phyloP scores from a whole-genome alignment of 1,140 invertebrate species.

The Laupala kohalensis region DNA sequence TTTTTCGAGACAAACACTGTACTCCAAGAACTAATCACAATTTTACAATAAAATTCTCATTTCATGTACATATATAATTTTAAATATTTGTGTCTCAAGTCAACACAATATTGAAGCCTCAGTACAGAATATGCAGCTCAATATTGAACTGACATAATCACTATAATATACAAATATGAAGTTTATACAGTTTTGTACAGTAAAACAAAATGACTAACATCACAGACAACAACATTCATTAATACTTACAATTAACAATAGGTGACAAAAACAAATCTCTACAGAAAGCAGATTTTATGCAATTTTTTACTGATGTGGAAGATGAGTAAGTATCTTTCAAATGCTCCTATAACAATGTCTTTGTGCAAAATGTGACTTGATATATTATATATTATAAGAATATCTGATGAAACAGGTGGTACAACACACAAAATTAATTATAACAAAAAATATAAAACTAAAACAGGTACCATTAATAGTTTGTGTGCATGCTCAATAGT shows the following conservation, averaged over 20 bases:
- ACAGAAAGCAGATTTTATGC: neutral
- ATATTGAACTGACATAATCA: neutral
- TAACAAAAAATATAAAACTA: slow-evolving; percentile 3
- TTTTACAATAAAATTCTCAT: neutral
- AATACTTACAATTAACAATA: slow-evolving; percentile 6
- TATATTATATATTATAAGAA: neutral
- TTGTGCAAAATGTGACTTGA: neutral
- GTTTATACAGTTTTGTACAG: slow-evolving; percentile 11
- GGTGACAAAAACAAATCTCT: neutral
- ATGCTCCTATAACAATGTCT: neutral
- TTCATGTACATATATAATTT: neutral
- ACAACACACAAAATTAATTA: slow-evolving; percentile 3
- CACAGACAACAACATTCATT: slow-evolving; percentile 12
- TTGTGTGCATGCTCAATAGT: slow-evolving; percentile 3
- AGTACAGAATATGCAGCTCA: neutral
- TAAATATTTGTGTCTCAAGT: too few relatives aligned
- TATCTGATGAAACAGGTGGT: neutral
- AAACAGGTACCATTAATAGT: slow-evolving; percentile 10
- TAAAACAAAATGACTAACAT: slow-evolving; percentile 10
- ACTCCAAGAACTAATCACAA: neutral
- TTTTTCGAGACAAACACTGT: neutral
- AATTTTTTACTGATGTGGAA: neutral
- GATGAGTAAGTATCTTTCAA: neutral
- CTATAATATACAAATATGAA: slow-evolving; percentile 11
- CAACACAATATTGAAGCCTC: neutral